Evolutionary conservation across 2,113 vertebrate species (phyloP), one percentile per base, ranked within the genome.

Genomic region (Heloderma charlesbogerti): DNA sequence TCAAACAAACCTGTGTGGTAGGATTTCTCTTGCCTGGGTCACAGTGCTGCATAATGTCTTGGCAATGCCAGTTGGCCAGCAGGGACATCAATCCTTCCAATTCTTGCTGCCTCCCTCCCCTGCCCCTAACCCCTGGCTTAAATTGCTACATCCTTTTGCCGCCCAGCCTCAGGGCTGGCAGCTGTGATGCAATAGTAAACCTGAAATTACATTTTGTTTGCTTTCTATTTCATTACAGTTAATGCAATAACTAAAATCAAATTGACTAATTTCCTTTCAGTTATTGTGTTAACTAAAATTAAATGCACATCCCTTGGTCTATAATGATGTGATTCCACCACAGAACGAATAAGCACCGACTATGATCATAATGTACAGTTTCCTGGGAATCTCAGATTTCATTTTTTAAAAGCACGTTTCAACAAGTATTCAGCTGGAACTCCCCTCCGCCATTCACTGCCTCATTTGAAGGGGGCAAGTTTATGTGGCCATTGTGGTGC

Each of bases 281-380:
- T 87, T 37, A 87, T 75, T 57, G 22, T 43, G 16, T 60, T 87
- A 87, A 75, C 69, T 40, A 87, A 75, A 57, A 87, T 74, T 74
- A 74, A 87, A 75, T 57, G 20, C 71, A 4, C 71, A 40, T 40
- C 40, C 3, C 12, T n/a, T 27, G 40, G 48, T n/a, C 12, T 9
- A 1, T 54, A 54, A 54, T 71, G 18, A 86, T 54, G 67, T 25
- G 10, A 51, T 27, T 86, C 67, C 69, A 86, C n/a, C 37, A 77
- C 22, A 77, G 75, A 40, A 29, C 40, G 45, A 77, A 77, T 43
- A 77, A 77, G n/a, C n/a, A 77, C 40, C 10, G 40, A 6, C 40
- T 77, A n/a, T 43, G 37, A 25, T n/a, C 8, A 15, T 72, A n/a
- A 25, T 12, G 22, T 16, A 25, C 29, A 45, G 27, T 25, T 34